A percentile compares a stretch with the other conserved stretches of the same genome.
Evolutionary conservation across 2,888 invertebrate species (phyloP).

Genomic region (Stegana nigrithorax): DNA sequence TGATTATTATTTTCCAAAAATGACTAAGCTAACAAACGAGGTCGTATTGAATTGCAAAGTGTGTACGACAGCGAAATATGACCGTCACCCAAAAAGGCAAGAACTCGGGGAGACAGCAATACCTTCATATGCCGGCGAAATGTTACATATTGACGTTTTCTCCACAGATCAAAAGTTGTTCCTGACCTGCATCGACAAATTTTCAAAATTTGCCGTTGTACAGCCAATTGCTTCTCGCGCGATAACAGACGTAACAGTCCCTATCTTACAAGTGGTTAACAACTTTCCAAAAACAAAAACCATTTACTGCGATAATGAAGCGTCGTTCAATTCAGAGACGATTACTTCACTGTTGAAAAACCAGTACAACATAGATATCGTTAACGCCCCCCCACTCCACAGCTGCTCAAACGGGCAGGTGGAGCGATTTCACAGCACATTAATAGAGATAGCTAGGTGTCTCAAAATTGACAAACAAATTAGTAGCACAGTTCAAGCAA

Average conservation of each 20-base stretch:
- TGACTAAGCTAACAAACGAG: background rate
- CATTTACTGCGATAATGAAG: conserved; percentile 26
- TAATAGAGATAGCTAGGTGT: conserved; percentile 30
- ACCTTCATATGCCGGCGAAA: conserved; percentile 16
- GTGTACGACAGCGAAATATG: conserved; percentile 6
- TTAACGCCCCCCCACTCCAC: conserved; percentile 24
- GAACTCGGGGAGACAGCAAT: conserved; percentile 2
- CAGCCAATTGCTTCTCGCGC: conserved; percentile 21
- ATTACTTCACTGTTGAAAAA: conserved; percentile 14
- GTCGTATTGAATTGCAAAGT: background rate
- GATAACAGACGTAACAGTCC: conserved; percentile 19
- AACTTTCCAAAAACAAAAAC: conserved; percentile 3
- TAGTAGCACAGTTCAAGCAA: background rate
- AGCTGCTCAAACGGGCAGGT: no score
- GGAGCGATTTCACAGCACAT: conserved; percentile 21
- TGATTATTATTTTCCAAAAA: conserved; percentile 9
- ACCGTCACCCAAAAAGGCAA: conserved; percentile 14
- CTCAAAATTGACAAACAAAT: conserved; percentile 22
- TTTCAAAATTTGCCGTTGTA: conserved; percentile 24
- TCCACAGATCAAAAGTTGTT: conserved; percentile 14
- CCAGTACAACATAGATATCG: conserved; percentile 14
- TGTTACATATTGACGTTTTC: conserved; percentile 19
- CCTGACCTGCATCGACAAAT: conserved; percentile 26
- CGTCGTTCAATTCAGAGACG: conserved; percentile 23
- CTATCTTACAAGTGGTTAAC: conserved; percentile 16